Evolutionary conservation across 2,797 vertebrate genomes (phyloP).

Genomic region (Lindbergichthys nudifrons): DNA sequence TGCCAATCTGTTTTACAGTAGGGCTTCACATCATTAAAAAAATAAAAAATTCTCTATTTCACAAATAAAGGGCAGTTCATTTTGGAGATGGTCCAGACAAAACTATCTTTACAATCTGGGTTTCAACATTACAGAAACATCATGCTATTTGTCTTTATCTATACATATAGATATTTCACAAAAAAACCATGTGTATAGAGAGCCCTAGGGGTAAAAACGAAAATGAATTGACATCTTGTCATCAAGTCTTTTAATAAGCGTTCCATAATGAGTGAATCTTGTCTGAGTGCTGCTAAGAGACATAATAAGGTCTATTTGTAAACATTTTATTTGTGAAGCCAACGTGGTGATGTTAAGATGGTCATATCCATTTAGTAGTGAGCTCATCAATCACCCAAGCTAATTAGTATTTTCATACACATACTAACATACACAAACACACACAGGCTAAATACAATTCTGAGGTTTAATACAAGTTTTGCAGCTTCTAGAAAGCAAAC

Average conservation of each 20-base stretch:
- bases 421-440: slow-evolving; percentile 15
- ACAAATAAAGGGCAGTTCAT: slow-evolving; percentile 18
- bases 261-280: slow-evolving; percentile 19
- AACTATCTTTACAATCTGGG: background rate
- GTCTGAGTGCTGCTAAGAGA: slow-evolving; percentile 21
- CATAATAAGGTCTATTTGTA: slow-evolving; percentile 27
- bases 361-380: slow-evolving; percentile 44
- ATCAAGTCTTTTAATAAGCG: slow-evolving; percentile 20
- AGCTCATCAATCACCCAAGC: slow-evolving; percentile 69
- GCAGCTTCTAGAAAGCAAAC: slow-evolving; percentile 30
- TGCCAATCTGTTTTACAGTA: slow-evolving; percentile 68
- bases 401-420: slow-evolving; percentile 53
- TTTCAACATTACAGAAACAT: background rate
- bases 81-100: slow-evolving; percentile 6
- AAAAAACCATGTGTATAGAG: background rate
- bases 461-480: slow-evolving; percentile 65
- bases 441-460: background rate
- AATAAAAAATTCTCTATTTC: slow-evolving; percentile 52
- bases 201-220: background rate
- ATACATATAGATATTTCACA: background rate
- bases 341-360: slow-evolving; percentile 38
- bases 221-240: slow-evolving; percentile 16
- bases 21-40: slow-evolving; percentile 51
- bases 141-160: background rate
- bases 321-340: slow-evolving; percentile 44